Evolutionary conservation across 1,140 invertebrate species (phyloP), one percentile per base, ranked within the genome.

Genomic region (Aphis gossypii): DNA sequence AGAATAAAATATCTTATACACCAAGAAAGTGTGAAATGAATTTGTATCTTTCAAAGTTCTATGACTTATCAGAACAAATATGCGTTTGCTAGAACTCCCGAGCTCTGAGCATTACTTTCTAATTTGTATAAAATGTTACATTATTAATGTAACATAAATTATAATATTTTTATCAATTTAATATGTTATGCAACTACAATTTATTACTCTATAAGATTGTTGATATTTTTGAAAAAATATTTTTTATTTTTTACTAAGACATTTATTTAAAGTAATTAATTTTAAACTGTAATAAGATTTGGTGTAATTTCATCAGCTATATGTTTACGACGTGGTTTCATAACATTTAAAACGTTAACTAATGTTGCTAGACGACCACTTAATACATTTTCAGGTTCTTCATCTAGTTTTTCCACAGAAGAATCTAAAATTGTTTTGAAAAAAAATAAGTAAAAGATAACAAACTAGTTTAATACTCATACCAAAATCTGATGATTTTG

Each of bases 331-430:
- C 82, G 44, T 44, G 92, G 92, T 84, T 93, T 93, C 23, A 93
- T 93, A 14, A 93, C 82, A 93, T 84, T 93, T 23, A 93, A 84
- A 30, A 93, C 76, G n/a, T 93, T 93, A 2, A 93, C 92, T 18
- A 93, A 44, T 51, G 92, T 93, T 83, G 92, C 92, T 56, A 93
- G 11, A 54, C 92, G 68, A 46, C 82, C 76, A 54, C 92, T 84
- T 2, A 93, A 56, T 41, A 93, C 82, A 56, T 93, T 93, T 60
- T 93, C 92, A 44, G 92, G 92, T 93, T 93, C 92, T 93, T 93
- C 92, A 11, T 83, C 44, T 41, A 93, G 11, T 18, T 93, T 93
- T 93, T 93, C 92, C 4, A 56, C 90, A 41, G 92, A 93, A 38
- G 92, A 93, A 93, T 93, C 92, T 93, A 93, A 86, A 93, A 86